phyloP scores from a whole-genome alignment of 2,888 invertebrate genomes.

The Caradrina clavipalpis region DNA sequence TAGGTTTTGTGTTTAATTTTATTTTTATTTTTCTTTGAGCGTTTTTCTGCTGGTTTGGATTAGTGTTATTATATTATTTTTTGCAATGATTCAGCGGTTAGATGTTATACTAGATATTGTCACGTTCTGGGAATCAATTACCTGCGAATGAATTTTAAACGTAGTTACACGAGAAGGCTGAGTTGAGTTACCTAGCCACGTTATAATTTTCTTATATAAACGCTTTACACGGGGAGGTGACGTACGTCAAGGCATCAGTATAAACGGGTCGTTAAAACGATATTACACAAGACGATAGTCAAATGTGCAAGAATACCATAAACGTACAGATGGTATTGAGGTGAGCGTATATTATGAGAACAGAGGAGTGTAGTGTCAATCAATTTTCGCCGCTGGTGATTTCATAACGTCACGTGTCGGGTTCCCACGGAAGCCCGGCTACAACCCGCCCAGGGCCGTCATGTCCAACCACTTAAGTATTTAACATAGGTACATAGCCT shows the following conservation, averaged over 20 bases:
- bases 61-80: slow-evolving; percentile 54
- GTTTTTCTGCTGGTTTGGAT: slow-evolving; percentile 54
- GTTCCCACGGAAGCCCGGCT: slow-evolving; percentile 90
- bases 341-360: slow-evolving; percentile 68
- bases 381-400: slow-evolving; percentile 88
- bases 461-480: slow-evolving; percentile 90
- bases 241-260: slow-evolving; percentile 23
- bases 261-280: slow-evolving; percentile 41
- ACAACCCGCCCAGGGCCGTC: slow-evolving; percentile 87
- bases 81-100: slow-evolving; percentile 49
- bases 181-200: slow-evolving; percentile 33
- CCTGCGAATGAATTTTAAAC: slow-evolving; percentile 23
- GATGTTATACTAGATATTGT: slow-evolving; percentile 37
- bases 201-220: slow-evolving; percentile 42
- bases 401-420: slow-evolving; percentile 87
- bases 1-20: slow-evolving; percentile 53
- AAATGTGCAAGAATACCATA: slow-evolving; percentile 55
- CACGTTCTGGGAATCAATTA: slow-evolving; percentile 55
- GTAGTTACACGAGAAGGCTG: slow-evolving; percentile 32
- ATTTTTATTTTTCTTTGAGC: slow-evolving; percentile 54
- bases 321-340: slow-evolving; percentile 54
- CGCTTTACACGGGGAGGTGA: slow-evolving; percentile 25
- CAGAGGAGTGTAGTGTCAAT: slow-evolving; percentile 80
- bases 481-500: slow-evolving; percentile 88
- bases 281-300: slow-evolving; percentile 47